These are phyloP conservation scores for Drosophila ananassae DNA, from an alignment of 1,140 invertebrate genomes.

Conservation along the genomic window DNA sequence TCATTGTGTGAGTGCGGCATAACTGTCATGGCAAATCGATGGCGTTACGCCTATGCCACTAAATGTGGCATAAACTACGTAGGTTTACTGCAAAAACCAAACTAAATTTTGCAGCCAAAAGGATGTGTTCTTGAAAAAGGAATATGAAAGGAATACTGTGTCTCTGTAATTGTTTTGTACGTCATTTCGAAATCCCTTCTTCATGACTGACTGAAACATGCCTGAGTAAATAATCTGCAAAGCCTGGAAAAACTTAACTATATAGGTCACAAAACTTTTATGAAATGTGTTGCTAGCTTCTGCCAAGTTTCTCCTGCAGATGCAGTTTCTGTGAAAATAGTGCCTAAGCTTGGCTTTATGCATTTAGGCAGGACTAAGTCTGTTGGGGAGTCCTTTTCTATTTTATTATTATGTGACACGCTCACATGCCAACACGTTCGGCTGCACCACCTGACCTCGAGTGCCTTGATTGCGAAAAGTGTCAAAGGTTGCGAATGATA, in stretches of 20 bases:
- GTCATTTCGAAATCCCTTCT: not conserved
- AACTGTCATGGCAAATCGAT: conserved; percentile 50
- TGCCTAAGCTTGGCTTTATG: conserved; percentile 8
- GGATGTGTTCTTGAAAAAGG: not conserved
- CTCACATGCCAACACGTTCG: conserved; percentile 5
- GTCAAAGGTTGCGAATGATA: conserved; percentile 64
- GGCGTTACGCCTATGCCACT: conserved; percentile 9
- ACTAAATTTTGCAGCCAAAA: not conserved
- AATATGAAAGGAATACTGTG: conserved; percentile 6
- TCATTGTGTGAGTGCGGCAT: conserved; percentile 12
- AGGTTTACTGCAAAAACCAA: no score
- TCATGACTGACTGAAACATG: not conserved
- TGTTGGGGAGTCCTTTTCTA: conserved; percentile 7
- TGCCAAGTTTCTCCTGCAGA: not conserved
- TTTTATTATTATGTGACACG: not conserved
- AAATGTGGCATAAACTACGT: conserved; percentile 5
- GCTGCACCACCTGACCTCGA: conserved; percentile 6
- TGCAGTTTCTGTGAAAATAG: conserved; percentile 2
- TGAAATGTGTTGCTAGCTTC: not conserved
- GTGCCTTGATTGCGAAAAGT: conserved; percentile 68
- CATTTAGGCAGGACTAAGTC: conserved; percentile 10
- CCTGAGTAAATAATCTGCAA: not conserved
- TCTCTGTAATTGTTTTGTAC: not conserved
- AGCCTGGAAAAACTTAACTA: not conserved
- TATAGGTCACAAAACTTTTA: conserved; percentile 2